Base-by-base conservation (phyloP, 2,113 vertebrate species). In the Boleophthalmus pectinirostris region DNA sequence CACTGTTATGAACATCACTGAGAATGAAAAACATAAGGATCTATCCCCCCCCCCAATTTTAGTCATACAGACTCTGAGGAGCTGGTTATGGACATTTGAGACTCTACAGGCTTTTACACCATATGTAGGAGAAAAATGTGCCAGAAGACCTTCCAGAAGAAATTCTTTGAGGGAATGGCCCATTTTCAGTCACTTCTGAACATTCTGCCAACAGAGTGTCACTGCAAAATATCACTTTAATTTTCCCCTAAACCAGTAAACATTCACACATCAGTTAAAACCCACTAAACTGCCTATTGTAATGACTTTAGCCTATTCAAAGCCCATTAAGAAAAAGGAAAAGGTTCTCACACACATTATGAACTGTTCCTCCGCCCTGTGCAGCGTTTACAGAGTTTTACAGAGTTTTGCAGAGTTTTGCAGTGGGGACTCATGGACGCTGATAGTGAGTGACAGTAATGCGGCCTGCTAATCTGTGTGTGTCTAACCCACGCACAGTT, bases 371-470 rank as follows among this genome's bases (percentile, higher is more conserved):
- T 78, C 0, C 70, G 45, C 66, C 58, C 66, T 68, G 35, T 58
- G 38, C 51, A 73, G 75, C n/a, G n/a, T n/a, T n/a, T n/a, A 63
- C 78, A 82, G 81, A 35, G 86, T 77, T 88, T 89, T 87, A 78
- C 53, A 75, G 20, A 87, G 24, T 72, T 45, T 11, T 0, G 21
- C 53, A 75, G 20, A 87, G 24, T 72, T 45, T 14, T 0, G 20
- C 69, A 85, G 79, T 76, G 72, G 73, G 58, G 70, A 74, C 70
- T 80, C 82, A 56, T 16, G 63, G 73, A 84, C 66, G 35, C 64
- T 85, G 81, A 90, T 90, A 16, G 61, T 70, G 70, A 54, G 66
- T 88, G 87, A 88, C 87, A 89, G 86, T 86, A 87, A 84, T 72
- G 72, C 66, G 56, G 47, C 71, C 74, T 77, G 69, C 71, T 83